Evolutionary conservation across 2,113 vertebrate species (phyloP).

Genomic region (Thryonomys swinderianus): DNA sequence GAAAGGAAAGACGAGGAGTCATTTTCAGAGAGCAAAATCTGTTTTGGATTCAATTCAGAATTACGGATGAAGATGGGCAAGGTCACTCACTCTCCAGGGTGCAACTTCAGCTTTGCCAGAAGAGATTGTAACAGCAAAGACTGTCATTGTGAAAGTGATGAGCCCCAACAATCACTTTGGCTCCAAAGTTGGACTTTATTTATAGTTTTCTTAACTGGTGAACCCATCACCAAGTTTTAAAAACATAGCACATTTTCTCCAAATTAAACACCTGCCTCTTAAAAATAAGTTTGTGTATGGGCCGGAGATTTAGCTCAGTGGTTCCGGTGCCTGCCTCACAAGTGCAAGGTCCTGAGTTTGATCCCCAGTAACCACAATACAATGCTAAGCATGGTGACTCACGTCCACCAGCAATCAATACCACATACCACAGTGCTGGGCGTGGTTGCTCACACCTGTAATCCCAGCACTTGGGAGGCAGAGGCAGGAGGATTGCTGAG

Average conservation of each 20-base stretch:
- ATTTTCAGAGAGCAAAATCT: neutral
- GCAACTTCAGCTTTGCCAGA: conserved; percentile 40
- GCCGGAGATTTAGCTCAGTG: too few species aligned
- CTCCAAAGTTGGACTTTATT: conserved; percentile 54
- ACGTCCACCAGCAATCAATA: too few species aligned
- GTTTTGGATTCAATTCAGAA: conserved; percentile 39
- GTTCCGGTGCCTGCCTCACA: too few species aligned
- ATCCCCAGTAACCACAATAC: too few species aligned
- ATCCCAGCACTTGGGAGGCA: too few species aligned
- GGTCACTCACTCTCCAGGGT: neutral
- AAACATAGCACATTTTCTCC: neutral
- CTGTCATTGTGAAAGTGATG: conserved; percentile 29
- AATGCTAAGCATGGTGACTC: too few species aligned
- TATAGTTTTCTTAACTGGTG: conserved; percentile 47
- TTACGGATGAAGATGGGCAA: conserved; percentile 32
- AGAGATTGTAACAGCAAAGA: conserved; percentile 54
- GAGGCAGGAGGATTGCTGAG: too few species aligned
- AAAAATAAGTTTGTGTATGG: neutral
- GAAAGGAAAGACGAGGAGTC: neutral
- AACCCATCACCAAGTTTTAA: conserved; percentile 1
- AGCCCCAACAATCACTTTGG: neutral
- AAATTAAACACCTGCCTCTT: conserved; percentile 35
- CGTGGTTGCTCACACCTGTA: too few species aligned
- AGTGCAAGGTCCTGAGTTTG: too few species aligned
- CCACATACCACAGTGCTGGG: too few species aligned